These are phyloP conservation scores for Heliothis virescens DNA, from an alignment of 1,140 invertebrate species.

Conservation along the genomic window DNA sequence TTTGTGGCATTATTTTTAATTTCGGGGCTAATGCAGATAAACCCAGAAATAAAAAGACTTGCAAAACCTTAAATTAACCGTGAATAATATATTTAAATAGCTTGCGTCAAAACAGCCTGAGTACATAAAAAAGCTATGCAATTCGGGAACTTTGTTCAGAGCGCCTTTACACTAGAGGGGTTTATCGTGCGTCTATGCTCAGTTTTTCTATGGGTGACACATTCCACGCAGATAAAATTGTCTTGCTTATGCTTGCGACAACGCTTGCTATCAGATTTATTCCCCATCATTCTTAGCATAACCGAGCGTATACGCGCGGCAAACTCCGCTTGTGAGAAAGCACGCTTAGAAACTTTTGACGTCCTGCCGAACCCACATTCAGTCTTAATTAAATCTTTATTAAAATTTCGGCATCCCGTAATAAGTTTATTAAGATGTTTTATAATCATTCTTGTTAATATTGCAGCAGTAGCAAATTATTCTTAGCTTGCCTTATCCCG, in stretches of 20 bases:
- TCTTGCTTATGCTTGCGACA: too few relatives aligned
- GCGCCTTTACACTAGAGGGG: too few relatives aligned
- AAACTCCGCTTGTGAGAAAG: too few relatives aligned
- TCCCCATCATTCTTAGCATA: too few relatives aligned
- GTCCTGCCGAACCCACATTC: slow-evolving; percentile 27
- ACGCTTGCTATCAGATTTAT: too few relatives aligned
- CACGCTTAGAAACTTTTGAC: slow-evolving; percentile 6
- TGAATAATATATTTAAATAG: not conserved
- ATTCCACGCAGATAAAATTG: too few relatives aligned
- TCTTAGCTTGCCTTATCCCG: slow-evolving; percentile 29
- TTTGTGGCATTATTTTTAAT: not conserved
- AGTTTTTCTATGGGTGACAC: too few relatives aligned
- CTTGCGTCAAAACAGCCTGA: not conserved
- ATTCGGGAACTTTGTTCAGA: not conserved
- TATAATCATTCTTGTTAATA: slow-evolving; percentile 36
- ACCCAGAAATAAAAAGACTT: too few relatives aligned
- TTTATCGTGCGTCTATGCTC: too few relatives aligned
- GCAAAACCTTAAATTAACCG: not conserved
- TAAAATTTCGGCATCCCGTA: slow-evolving; percentile 40
- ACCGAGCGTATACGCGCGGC: too few relatives aligned
- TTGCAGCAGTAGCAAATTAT: slow-evolving; percentile 25
- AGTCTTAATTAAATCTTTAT: slow-evolving; percentile 44
- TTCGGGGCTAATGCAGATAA: too few relatives aligned
- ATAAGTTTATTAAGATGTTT: slow-evolving; percentile 45
- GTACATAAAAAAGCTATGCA: not conserved